Evolutionary conservation across 1,140 invertebrate species (phyloP), one percentile per base, ranked within the genome.

Genomic region (Sitophilus oryzae): DNA sequence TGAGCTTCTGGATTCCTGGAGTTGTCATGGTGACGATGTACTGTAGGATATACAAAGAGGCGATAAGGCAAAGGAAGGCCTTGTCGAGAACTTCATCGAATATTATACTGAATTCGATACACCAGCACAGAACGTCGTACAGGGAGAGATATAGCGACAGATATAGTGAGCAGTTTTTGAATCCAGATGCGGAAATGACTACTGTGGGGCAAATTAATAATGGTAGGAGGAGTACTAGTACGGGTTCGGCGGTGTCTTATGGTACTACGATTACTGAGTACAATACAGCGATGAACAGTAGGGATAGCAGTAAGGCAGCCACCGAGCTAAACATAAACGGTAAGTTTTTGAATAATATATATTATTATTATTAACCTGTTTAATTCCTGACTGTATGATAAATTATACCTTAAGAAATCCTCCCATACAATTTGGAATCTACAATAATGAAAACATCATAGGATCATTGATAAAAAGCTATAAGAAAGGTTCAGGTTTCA

Each of bases 1-100:
- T 96, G 9, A 94, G 91, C 8, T 96, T 96, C 71, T 96, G 93
- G 92, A 92, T 94, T 67, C 93, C 93, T 1, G 90, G 90, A n/a
- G 71, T 91, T 47, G 89, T 95, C 23, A 96, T 96, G 92, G 82
- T 94, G 50, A 87, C 88, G 38, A 93, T 94, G 81, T 96, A 96
- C 72, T 88, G 79, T 73, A 81, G 81, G 65, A 93, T 93, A 70
- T 95, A 89, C 74, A 84, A 88, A 65, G 91, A 95, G 72, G 93
- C 93, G 0, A 83, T 92, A 1, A 78, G 89, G 34, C 92, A 96
- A 71, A 79, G 92, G 58, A 90, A 90, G 66, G 89, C 89, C 0
- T 71, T 92, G 9, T 86, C 85, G 35, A 74, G 86, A 47, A 89
- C 87, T 6, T 88, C 85, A 15, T 88, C 85, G 55, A 89, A 89